phyloP scores from a whole-genome alignment of 2,797 vertebrate species.

The Catharus ustulatus region DNA sequence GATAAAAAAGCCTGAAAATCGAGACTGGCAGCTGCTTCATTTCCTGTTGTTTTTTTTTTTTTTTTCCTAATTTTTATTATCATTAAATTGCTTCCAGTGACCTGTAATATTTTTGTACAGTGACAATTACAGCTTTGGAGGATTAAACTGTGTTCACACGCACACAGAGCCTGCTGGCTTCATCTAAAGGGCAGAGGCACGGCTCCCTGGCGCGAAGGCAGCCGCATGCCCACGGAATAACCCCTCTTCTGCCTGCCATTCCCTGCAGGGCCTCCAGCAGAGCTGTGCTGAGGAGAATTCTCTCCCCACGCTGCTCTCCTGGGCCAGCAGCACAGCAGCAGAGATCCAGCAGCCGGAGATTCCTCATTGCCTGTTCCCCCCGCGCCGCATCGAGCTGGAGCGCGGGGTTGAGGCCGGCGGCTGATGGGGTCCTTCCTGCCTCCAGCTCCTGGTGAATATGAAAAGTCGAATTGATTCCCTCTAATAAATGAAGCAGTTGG shows the following conservation, averaged over 20 bases:
- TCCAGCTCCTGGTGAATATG: constrained; percentile 16
- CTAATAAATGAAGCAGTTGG: constrained; percentile 68
- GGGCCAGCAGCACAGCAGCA: rapidly evolving
- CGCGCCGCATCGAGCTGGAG: background rate
- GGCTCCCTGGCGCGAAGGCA: background rate
- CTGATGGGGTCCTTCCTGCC: constrained; percentile 3
- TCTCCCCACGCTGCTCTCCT: rapidly evolving
- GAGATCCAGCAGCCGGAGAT: background rate
- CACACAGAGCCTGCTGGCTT: background rate
- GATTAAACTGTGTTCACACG: background rate
- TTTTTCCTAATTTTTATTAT: constrained; percentile 70
- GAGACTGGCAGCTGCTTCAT: constrained; percentile 63
- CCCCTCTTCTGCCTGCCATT: rapidly evolving
- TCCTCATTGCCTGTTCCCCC: background rate
- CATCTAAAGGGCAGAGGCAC: constrained; percentile 10
- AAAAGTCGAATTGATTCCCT: constrained; percentile 44
- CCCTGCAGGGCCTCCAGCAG: background rate
- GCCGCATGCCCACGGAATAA: rapidly evolving
- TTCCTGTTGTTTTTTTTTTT: constrained; percentile 59
- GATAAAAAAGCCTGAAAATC: constrained; percentile 72
- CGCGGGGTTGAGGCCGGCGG: background rate
- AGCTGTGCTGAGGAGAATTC: rapidly evolving
- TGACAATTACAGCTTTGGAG: constrained; percentile 68
- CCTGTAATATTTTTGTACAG: constrained; percentile 71
- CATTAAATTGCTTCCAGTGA: constrained; percentile 76